These are phyloP conservation scores for Poeciliopsis prolifica DNA, from an alignment of 2,113 vertebrate species.

Conservation along the genomic window DNA sequence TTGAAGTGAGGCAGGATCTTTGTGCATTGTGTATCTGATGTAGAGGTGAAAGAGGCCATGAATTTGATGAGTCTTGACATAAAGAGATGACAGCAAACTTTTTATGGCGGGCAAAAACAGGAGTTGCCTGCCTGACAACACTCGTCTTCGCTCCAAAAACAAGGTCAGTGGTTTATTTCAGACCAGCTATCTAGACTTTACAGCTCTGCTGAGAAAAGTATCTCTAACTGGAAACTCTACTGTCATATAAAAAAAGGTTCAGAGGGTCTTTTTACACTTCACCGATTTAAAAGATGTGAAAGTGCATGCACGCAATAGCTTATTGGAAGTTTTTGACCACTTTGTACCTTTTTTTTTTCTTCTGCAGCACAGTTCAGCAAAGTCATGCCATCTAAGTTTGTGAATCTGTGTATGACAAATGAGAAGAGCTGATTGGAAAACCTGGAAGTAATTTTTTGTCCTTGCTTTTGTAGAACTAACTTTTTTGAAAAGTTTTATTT, in stretches of 20 bases:
- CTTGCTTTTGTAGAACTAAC: neutral
- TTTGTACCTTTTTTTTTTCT: conserved; percentile 17
- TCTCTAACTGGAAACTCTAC: conserved; percentile 41
- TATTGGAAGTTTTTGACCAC: conserved; percentile 32
- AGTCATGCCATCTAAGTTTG: neutral
- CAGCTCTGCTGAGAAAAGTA: conserved; percentile 23
- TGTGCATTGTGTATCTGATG: conserved; percentile 24
- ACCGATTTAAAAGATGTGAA: conserved; percentile 11
- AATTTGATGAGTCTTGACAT: conserved; percentile 49
- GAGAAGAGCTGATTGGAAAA: neutral
- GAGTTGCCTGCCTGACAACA: conserved; percentile 47
- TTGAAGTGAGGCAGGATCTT: conserved; percentile 23
- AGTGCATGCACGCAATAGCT: conserved; percentile 21
- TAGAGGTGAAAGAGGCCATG: conserved; percentile 41
- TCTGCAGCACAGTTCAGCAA: conserved; percentile 1
- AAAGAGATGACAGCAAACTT: conserved; percentile 45
- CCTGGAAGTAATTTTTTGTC: neutral
- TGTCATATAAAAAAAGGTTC: conserved; percentile 38
- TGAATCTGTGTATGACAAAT: neutral
- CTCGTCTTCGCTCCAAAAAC: conserved; percentile 22
- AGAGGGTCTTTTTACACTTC: conserved; percentile 31
- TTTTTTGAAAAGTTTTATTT: neutral
- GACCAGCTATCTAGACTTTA: conserved; percentile 27
- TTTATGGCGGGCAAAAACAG: conserved; percentile 38
- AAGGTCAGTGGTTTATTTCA: conserved; percentile 49